Conservation (phyloP, 2,797 vertebrate species). For the Calcarius lapponicus region DNA sequence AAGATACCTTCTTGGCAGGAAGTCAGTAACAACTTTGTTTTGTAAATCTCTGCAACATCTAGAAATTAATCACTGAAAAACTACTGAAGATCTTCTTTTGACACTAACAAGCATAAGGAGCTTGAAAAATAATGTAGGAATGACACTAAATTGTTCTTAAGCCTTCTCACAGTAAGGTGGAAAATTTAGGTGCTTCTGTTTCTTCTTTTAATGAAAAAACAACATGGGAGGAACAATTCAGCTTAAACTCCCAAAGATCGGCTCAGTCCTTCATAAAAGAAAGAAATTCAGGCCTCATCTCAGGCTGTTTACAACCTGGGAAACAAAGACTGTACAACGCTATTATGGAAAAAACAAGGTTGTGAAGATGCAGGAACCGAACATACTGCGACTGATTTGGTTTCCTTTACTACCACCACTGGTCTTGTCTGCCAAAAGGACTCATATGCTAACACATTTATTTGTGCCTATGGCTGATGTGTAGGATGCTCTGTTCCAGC, state of each 20-base stretch:
- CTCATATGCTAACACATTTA: not conserved
- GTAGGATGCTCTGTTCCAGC: not conserved
- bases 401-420: not conserved
- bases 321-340: not conserved
- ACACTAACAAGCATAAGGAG: not conserved
- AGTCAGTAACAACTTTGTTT: not conserved
- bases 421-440: not conserved
- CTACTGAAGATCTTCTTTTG: not conserved
- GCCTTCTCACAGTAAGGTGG: not conserved
- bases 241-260: not conserved
- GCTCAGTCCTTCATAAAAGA: not conserved
- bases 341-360: not conserved
- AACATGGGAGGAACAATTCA: not conserved
- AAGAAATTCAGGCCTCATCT: not conserved
- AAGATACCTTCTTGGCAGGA: not conserved
- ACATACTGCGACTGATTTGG: not conserved
- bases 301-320: not conserved
- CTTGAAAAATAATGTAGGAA: not conserved
- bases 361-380: not conserved
- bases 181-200: not conserved
- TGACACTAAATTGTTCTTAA: not conserved
- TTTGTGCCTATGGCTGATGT: not conserved
- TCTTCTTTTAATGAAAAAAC: not conserved
- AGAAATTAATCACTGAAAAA: not conserved
- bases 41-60: not conserved